These are phyloP conservation scores for Leptopilina syphax DNA, from an alignment of 2,888 invertebrate species.

Conservation along the genomic window DNA sequence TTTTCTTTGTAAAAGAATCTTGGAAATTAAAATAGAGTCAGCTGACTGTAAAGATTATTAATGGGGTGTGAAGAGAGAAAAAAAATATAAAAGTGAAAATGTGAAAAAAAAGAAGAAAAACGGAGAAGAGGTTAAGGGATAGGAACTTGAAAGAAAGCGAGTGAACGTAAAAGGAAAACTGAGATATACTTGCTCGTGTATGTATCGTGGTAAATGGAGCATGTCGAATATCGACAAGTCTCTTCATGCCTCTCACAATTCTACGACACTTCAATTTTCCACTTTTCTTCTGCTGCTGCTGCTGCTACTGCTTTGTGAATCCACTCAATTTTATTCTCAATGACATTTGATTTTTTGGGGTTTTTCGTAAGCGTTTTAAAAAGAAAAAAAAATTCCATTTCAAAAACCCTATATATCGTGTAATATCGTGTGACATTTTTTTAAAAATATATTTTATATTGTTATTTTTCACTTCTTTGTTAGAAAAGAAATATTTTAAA, in stretches of 20 bases:
- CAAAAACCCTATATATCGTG: not conserved
- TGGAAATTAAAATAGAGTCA: not conserved
- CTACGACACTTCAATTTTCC: slow-evolving; percentile 29
- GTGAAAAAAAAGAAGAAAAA: not conserved
- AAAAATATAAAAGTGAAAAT: not conserved
- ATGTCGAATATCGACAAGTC: slow-evolving; percentile 63
- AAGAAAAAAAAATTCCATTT: not conserved
- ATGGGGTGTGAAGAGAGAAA: not conserved
- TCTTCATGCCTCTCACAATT: slow-evolving; percentile 46
- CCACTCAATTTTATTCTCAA: slow-evolving; percentile 15
- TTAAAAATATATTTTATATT: too few species aligned
- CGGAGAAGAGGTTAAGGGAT: slow-evolving; percentile 30
- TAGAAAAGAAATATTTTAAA: too few species aligned
- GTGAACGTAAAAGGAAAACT: slow-evolving; percentile 44
- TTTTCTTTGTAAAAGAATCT: not conserved
- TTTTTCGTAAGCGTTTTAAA: not conserved
- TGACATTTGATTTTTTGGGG: not conserved
- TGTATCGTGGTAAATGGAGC: slow-evolving; percentile 68
- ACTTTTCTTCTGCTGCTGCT: slow-evolving; percentile 4
- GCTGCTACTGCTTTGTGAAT: not conserved
- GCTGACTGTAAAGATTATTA: slow-evolving; percentile 7
- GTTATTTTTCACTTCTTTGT: too few species aligned
- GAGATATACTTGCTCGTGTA: slow-evolving; percentile 63
- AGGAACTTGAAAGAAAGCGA: slow-evolving; percentile 29
- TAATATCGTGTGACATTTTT: not conserved